Evolutionary conservation across 2,888 invertebrate genomes (phyloP).

Genomic region (Cynaeus angustus): DNA sequence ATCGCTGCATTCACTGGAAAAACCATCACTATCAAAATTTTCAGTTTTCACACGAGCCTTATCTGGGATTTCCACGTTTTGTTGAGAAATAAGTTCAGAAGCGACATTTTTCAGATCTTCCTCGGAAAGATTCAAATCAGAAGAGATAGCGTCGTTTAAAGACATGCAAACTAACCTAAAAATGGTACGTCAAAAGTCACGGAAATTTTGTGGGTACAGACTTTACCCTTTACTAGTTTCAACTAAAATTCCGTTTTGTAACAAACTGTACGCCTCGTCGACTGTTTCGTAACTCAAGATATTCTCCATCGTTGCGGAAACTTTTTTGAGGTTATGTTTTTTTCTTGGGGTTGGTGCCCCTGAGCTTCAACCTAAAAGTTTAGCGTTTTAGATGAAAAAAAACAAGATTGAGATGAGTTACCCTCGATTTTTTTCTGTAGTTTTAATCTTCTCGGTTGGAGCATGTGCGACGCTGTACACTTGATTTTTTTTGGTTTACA

Average conservation of each 20-base stretch:
- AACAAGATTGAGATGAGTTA: not conserved
- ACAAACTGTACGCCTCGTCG: conserved; percentile 70
- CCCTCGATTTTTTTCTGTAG: not conserved
- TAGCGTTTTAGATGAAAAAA: not conserved
- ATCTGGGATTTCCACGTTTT: conserved; percentile 58
- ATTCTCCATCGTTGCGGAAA: conserved; percentile 5
- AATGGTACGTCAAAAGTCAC: not conserved
- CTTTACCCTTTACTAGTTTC: conserved; percentile 71
- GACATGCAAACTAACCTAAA: conserved; percentile 71
- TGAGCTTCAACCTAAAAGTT: not conserved
- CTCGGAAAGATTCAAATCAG: conserved; percentile 71
- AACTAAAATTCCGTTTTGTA: conserved; percentile 71
- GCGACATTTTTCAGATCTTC: conserved; percentile 72
- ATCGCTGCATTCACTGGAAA: conserved; percentile 68
- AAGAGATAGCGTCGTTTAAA: conserved; percentile 70
- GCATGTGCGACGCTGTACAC: conserved; percentile 9
- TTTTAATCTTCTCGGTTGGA: not conserved
- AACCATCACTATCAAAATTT: conserved; percentile 69
- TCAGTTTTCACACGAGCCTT: conserved; percentile 48
- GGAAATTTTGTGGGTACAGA: too few species aligned
- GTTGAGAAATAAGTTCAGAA: conserved; percentile 69
- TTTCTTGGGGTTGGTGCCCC: conserved; percentile 8
- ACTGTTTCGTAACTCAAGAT: conserved; percentile 51
- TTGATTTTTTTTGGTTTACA: not conserved
- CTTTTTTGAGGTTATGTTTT: conserved; percentile 10